Conservation (phyloP, 2,113 vertebrate genomes). For the Hemiprocne comata region DNA sequence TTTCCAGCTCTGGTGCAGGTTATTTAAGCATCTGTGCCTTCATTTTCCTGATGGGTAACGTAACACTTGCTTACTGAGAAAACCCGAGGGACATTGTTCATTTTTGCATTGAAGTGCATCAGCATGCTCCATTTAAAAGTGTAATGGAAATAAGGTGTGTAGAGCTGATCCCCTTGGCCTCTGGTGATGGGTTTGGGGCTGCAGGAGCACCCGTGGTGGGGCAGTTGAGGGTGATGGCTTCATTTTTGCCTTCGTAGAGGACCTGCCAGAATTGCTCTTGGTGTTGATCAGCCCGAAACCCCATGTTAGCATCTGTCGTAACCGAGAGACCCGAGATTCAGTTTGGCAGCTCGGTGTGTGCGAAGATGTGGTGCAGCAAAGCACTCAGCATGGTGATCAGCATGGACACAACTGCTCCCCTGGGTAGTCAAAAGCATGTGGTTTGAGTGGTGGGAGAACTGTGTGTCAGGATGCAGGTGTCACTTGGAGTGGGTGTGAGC, state of each 20-base stretch:
- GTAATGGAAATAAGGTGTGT: not conserved
- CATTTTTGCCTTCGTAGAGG: not conserved
- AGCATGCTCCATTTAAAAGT: not conserved
- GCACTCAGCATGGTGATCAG: not conserved
- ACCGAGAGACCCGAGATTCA: too few species aligned
- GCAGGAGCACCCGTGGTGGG: fast-evolving
- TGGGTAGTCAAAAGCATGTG: not conserved
- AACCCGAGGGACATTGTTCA: not conserved
- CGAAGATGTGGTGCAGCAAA: not conserved
- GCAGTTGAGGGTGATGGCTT: not conserved
- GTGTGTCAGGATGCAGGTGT: not conserved
- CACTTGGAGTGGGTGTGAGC: not conserved
- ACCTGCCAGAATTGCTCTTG: not conserved
- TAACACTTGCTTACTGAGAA: not conserved
- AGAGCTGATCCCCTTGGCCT: not conserved
- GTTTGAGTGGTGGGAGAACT: not conserved
- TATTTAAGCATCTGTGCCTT: not conserved
- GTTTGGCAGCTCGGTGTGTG: not conserved
- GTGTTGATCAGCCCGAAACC: not conserved
- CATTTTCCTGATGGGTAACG: not conserved
- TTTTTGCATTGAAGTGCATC: not conserved
- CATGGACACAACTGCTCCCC: not conserved
- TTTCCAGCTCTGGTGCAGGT: not conserved
- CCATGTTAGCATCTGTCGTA: not conserved
- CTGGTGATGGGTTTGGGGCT: not conserved